Evolutionary conservation across 2,888 invertebrate genomes (phyloP), one percentile per base, ranked within the genome.

Genomic region (Dynastes hyllus): DNA sequence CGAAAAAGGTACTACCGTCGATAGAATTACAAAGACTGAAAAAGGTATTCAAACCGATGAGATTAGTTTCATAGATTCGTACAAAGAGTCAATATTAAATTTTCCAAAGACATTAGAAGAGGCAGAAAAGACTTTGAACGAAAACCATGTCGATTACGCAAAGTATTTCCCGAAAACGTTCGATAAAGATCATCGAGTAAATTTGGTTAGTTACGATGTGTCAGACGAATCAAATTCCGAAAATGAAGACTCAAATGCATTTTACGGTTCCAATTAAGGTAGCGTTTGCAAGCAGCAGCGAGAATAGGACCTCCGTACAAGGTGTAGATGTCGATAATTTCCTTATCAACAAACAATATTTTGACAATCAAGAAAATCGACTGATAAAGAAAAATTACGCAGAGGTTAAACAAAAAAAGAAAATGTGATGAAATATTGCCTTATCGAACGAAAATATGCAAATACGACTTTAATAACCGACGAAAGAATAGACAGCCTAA

Each of bases 1-100:
- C 77, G 91, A 91, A 11, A 90, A 90, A 82, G 88, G 90, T n/a
- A 90, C 89, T 82, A 83, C 87, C 50, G 88, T 88, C 0, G 89
- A 90, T 85, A 83, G 88, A 83, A 76, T 86, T 84, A 45, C 87
- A 84, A 77, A 86, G 82, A 79, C 85, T 81, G 82, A 85, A 73
- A 85, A 85, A 85, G 82, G 86, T 83, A 82, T 87, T 80, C 85
- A 90, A 86, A 88, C 87, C 82, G 82, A 88, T 83, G 83, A 90
- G n/a, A 58, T 75, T 22, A 65, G 27, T 22, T 75, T 69, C 32
- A 16, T 77, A 45, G 65, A 70, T 5, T 55, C 61, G 2, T 70
- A 75, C 40, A 78, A 67, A 16, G 71, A 79, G 22, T 58, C 70
- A 1, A 71, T 71, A n/a, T 13, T 32, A 45, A 50, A 78, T 27